Percentiles rank a stretch among this genome's conserved stretches.
Conservation (phyloP, 2,797 vertebrate genomes). For the Enteromius afrohamiltoni region DNA sequence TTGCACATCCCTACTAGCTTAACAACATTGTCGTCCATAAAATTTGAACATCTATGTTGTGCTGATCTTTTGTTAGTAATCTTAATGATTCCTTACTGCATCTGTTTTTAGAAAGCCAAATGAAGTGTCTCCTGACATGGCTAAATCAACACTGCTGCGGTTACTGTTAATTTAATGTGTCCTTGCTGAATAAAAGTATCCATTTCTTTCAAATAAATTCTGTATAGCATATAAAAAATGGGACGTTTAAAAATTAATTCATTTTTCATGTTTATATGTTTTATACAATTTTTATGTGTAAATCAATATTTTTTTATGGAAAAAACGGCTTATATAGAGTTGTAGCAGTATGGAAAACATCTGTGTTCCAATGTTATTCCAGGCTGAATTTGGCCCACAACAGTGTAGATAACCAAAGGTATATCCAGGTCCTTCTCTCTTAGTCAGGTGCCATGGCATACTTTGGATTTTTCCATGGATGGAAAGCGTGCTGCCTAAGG, state of each 20-base stretch:
- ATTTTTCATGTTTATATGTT: slow-evolving; percentile 56
- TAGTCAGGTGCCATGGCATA: slow-evolving; percentile 59
- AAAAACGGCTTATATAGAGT: slow-evolving; percentile 49
- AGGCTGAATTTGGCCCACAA: slow-evolving; percentile 59
- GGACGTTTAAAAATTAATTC: slow-evolving; percentile 30
- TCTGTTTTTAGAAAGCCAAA: no score
- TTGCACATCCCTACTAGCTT: no score
- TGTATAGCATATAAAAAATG: not conserved
- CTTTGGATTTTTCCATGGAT: slow-evolving; percentile 56
- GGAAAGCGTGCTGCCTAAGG: slow-evolving; percentile 13
- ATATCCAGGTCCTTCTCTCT: slow-evolving; percentile 52
- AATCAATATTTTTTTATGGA: slow-evolving; percentile 53
- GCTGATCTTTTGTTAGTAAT: no score
- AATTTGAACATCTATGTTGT: no score
- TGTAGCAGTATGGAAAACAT: slow-evolving; percentile 60
- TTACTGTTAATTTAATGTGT: not conserved
- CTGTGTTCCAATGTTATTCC: slow-evolving; percentile 60
- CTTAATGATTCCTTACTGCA: no score
- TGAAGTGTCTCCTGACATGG: no score
- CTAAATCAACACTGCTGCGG: no score
- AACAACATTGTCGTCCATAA: no score
- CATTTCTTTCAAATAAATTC: not conserved
- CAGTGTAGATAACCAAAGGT: slow-evolving; percentile 59
- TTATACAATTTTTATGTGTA: slow-evolving; percentile 10
- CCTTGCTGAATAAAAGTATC: not conserved